A percentile compares a stretch with the other conserved stretches of the same genome.
phyloP scores from a whole-genome alignment of 2,888 invertebrate species.

The Choreutis nemorana region DNA sequence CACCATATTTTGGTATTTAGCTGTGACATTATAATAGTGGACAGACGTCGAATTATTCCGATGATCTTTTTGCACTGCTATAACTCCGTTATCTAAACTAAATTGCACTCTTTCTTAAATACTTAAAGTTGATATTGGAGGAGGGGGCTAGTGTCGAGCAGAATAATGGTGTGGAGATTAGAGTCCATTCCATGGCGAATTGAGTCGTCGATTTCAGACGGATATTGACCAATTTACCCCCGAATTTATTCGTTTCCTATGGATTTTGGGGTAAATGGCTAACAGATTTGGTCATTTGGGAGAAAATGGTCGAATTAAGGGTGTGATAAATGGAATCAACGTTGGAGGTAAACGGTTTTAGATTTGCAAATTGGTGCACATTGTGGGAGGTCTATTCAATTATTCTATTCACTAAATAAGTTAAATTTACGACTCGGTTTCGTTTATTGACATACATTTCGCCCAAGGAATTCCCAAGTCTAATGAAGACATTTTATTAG shows the following conservation, averaged over 20 bases:
- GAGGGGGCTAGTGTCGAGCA: no score
- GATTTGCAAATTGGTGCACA: slow-evolving; percentile 17
- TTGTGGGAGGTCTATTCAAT: no score
- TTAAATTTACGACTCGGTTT: no score
- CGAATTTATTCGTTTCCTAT: slow-evolving; percentile 47
- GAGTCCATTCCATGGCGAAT: slow-evolving; percentile 43
- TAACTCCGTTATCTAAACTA: no score
- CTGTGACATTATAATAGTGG: slow-evolving; percentile 17
- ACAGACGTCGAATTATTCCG: slow-evolving; percentile 22
- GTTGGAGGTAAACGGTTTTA: slow-evolving; percentile 47
- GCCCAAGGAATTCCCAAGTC: no score
- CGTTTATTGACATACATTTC: no score
- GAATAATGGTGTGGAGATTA: slow-evolving; percentile 16
- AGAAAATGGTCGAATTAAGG: slow-evolving; percentile 18
- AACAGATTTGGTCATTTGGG: slow-evolving; percentile 39
- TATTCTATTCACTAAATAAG: no score
- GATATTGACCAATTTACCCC: slow-evolving; percentile 54
- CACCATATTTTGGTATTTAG: slow-evolving; percentile 29
- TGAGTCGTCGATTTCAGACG: slow-evolving; percentile 39
- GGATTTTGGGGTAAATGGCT: slow-evolving; percentile 36
- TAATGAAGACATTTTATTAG: no score
- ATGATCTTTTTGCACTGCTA: slow-evolving; percentile 15
- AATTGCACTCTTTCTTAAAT: no score
- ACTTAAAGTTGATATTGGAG: no score
- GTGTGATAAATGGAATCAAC: slow-evolving; percentile 31